These are phyloP conservation scores for Calephelis nemesis DNA, from an alignment of 1,140 invertebrate species.

Conservation along the genomic window DNA sequence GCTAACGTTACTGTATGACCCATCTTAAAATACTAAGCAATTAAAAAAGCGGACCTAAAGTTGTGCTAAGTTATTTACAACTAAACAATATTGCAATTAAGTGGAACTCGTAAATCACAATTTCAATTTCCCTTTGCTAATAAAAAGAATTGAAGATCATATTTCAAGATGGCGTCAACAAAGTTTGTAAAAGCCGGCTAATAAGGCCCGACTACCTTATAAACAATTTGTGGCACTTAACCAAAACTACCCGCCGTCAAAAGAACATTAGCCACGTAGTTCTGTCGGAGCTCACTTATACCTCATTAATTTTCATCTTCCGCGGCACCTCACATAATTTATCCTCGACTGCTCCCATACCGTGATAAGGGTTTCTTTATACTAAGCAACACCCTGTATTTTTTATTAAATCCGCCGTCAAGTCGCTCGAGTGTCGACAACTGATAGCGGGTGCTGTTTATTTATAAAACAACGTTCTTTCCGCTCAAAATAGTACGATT, in stretches of 20 bases:
- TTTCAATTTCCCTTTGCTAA: not conserved
- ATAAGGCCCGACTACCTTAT: slow-evolving; percentile 6
- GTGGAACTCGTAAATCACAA: too few relatives aligned
- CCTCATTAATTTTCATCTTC: slow-evolving; percentile 77
- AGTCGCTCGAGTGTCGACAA: slow-evolving; percentile 68
- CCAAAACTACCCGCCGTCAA: slow-evolving; percentile 32
- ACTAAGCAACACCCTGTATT: slow-evolving; percentile 49
- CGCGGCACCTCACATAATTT: slow-evolving; percentile 71
- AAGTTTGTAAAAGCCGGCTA: slow-evolving; percentile 8
- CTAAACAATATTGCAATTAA: too few relatives aligned
- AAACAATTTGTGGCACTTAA: slow-evolving; percentile 23
- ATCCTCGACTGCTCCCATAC: slow-evolving; percentile 70
- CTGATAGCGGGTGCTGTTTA: slow-evolving; percentile 71
- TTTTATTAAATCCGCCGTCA: slow-evolving; percentile 68
- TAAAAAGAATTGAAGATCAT: not conserved
- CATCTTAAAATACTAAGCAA: too few relatives aligned
- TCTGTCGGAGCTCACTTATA: slow-evolving; percentile 58
- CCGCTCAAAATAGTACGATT: slow-evolving; percentile 58
- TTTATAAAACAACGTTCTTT: slow-evolving; percentile 74
- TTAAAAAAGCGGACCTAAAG: too few relatives aligned
- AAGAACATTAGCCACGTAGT: slow-evolving; percentile 41
- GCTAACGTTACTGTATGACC: too few relatives aligned
- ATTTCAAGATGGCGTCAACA: not conserved
- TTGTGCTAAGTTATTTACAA: too few relatives aligned
- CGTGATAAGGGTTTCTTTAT: slow-evolving; percentile 64